Conservation (phyloP, 2,113 vertebrate species). For the Panthera uncia region DNA sequence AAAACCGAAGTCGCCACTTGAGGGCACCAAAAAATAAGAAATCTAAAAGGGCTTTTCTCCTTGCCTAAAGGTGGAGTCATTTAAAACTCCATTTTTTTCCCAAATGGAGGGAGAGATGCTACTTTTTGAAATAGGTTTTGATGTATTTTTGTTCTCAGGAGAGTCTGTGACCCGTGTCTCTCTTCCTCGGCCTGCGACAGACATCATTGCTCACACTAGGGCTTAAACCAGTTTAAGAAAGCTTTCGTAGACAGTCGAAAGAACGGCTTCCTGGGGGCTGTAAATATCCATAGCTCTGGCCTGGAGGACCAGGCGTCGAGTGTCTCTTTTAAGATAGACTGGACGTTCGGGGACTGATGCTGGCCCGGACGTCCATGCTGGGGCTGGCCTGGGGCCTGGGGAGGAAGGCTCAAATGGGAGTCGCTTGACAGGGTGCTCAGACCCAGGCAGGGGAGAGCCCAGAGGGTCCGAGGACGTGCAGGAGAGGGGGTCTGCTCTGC, state of each 20-base stretch:
- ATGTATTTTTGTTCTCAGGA: not conserved
- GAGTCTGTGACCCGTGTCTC: not conserved
- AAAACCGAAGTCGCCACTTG: constrained; percentile 45
- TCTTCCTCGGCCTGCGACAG: not conserved
- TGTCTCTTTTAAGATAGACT: not conserved
- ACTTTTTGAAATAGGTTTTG: not conserved
- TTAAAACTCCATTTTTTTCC: not conserved
- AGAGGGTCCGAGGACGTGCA: not conserved
- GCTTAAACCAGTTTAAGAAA: not conserved
- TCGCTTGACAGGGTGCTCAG: accelerated
- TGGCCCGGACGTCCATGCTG: accelerated
- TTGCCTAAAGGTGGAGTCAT: accelerated
- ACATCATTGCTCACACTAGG: not conserved
- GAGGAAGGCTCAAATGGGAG: not conserved
- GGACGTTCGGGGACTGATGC: not conserved
- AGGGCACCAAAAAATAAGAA: constrained; percentile 55
- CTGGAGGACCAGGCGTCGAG: not conserved
- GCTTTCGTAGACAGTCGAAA: accelerated
- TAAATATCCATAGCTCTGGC: not conserved
- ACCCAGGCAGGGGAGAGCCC: not conserved
- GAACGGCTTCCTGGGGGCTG: not conserved
- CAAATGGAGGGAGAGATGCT: not conserved
- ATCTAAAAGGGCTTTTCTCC: not conserved
- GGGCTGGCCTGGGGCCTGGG: not conserved
- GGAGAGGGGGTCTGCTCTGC: not conserved